Base-by-base conservation (phyloP, 2,888 invertebrate species). In the Meteorus colon region DNA sequence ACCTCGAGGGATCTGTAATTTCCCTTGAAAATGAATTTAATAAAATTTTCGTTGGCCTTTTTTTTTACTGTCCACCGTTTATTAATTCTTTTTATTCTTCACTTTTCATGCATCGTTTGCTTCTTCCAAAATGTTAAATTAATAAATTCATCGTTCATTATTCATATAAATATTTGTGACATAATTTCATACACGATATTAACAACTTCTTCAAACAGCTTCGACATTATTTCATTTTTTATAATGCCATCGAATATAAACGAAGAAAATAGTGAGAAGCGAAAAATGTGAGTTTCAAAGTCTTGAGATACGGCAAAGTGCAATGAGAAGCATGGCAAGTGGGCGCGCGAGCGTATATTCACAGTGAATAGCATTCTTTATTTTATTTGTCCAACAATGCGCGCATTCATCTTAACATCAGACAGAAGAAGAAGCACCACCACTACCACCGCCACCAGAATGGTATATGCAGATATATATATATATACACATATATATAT, bases 381-480 rank as follows among this genome's bases (percentile, higher is more conserved):
- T 80, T 79, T 77, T 77, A 79, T 80, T 77, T 77, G 68, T 78
- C 74, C 63, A 68, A 77, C 79, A 78, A 80, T 80, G 77, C 77
- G 59, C 73, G 75, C 76, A 78, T 79, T 80, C 76, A 79, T 80
- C 75, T 78, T 60, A n/a, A n/a, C 55, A 55, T 55, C 69, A 55
- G 73, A 75, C 74, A 37, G 59, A 72, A 67, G 24, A n/a, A 19
- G 55, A 1, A 19, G 4, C 10, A 19, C 1, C 55, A 55, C 24
- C 19, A n/a, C 4, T 2, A 19, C 4, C 10, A 19, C 1, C 55
- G 24, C 24, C 19, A n/a, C 4, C 2, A 55, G 19, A 19, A 19
- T 55, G 8, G 5, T 19, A 19, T 19, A 19, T 19, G n/a, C 55
- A 55, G n/a, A 55, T 19, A 19, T 55, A 24, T 19, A 24, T 24